Percentiles rank a stretch among this genome's conserved stretches.
These are phyloP conservation scores for Urocolius indicus DNA, from an alignment of 2,113 vertebrate species.

Conservation along the genomic window DNA sequence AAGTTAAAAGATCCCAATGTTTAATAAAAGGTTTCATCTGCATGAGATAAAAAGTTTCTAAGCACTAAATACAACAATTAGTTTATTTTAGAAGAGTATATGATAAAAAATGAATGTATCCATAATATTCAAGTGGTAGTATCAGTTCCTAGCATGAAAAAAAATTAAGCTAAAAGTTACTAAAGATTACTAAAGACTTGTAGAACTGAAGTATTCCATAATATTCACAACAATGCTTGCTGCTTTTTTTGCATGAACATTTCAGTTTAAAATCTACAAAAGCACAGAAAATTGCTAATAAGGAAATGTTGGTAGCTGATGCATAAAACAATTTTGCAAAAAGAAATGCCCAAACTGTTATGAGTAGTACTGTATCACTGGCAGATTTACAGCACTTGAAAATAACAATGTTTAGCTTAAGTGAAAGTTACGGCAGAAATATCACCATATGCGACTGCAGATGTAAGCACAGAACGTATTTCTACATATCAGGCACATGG, in stretches of 20 bases:
- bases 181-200: neutral
- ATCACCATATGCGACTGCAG: neutral
- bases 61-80: neutral
- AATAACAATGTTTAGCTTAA: neutral
- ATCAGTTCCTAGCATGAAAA: neutral
- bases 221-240: neutral
- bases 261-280: neutral
- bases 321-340: neutral
- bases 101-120: neutral
- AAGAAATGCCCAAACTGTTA: neutral
- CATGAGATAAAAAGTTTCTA: neutral
- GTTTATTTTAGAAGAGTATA: neutral
- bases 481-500: accelerated
- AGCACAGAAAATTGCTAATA: neutral
- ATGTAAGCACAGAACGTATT: accelerated
- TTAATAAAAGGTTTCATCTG: neutral
- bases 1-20: accelerated
- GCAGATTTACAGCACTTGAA: neutral
- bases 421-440: neutral
- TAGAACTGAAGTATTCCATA: neutral
- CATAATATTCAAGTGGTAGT: neutral
- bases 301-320: neutral
- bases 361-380: neutral
- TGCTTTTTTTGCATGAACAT: neutral
- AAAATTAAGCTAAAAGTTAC: neutral